Conservation (phyloP, 2,797 vertebrate species). For the Brachyrhaphis roseni region DNA sequence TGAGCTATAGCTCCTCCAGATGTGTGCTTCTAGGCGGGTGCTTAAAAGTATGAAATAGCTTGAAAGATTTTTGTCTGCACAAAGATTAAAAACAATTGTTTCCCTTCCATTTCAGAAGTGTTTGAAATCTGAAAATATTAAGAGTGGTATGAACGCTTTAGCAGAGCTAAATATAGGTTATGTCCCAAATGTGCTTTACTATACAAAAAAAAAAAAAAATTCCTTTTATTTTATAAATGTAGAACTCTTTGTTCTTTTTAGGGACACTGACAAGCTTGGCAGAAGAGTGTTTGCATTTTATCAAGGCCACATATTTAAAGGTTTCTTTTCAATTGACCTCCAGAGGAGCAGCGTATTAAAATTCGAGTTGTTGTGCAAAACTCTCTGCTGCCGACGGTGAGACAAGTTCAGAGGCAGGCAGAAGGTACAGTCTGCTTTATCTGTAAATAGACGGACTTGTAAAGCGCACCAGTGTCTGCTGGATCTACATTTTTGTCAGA, state of each 20-base stretch:
- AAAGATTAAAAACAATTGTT: not conserved
- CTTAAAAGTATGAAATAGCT: not conserved
- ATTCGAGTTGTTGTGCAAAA: constrained; percentile 5
- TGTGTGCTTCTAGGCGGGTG: not conserved
- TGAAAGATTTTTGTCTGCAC: not conserved
- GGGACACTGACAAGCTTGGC: constrained; percentile 34
- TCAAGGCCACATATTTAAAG: constrained; percentile 14
- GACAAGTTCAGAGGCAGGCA: constrained; percentile 17
- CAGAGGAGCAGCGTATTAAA: constrained; percentile 22
- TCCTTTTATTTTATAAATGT: constrained; percentile 42
- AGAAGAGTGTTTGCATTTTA: constrained; percentile 29
- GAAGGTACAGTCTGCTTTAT: constrained; percentile 52
- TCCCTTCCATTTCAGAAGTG: not conserved
- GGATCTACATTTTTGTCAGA: constrained; percentile 74
- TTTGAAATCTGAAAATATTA: not conserved
- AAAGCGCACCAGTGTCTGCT: constrained; percentile 73
- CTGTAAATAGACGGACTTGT: constrained; percentile 85
- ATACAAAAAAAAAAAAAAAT: constrained; percentile 51
- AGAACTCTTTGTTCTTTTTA: constrained; percentile 28
- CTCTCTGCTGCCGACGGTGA: constrained; percentile 15
- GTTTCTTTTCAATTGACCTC: constrained; percentile 26
- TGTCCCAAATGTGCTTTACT: constrained; percentile 38
- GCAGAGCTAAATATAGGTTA: not conserved
- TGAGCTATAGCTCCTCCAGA: not conserved
- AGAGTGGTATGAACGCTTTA: not conserved